Evolutionary conservation across 1,140 invertebrate genomes (phyloP).

Genomic region (Neodiprion virginianus): DNA sequence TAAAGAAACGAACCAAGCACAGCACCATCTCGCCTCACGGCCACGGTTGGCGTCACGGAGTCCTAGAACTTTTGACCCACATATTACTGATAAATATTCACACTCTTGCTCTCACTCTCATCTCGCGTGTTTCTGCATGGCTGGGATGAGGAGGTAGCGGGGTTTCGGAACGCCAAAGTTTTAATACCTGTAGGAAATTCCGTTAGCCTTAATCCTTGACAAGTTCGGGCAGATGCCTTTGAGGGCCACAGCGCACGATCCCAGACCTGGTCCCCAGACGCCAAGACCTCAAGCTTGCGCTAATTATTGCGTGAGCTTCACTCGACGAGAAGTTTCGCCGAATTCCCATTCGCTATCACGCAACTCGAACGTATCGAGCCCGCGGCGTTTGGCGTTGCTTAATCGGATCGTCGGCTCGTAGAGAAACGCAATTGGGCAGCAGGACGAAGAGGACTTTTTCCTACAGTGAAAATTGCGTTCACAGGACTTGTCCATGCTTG

Average conservation of each 20-base stretch:
- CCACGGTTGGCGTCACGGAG: neutral
- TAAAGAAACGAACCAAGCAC: neutral
- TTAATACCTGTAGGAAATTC: neutral
- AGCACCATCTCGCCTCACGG: neutral
- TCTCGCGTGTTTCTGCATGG: neutral
- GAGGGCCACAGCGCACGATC: no score
- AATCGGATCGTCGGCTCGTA: neutral
- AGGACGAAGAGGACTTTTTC: neutral
- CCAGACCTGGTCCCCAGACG: no score
- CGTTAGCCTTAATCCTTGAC: neutral
- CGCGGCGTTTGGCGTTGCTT: neutral
- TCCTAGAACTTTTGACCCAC: slow-evolving; percentile 4
- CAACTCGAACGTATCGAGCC: neutral
- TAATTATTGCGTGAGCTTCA: neutral
- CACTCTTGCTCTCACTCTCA: neutral
- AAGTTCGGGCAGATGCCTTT: neutral
- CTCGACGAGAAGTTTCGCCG: neutral
- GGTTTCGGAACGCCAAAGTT: neutral
- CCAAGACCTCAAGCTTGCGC: neutral
- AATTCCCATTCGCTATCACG: neutral
- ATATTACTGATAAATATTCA: neutral
- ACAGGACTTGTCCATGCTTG: neutral
- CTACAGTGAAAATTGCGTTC: neutral
- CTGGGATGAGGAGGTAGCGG: neutral
- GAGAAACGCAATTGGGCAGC: neutral